Percentiles rank a stretch among this genome's conserved stretches.
phyloP scores from a whole-genome alignment of 2,797 vertebrate species.

The Pteropus rufus region DNA sequence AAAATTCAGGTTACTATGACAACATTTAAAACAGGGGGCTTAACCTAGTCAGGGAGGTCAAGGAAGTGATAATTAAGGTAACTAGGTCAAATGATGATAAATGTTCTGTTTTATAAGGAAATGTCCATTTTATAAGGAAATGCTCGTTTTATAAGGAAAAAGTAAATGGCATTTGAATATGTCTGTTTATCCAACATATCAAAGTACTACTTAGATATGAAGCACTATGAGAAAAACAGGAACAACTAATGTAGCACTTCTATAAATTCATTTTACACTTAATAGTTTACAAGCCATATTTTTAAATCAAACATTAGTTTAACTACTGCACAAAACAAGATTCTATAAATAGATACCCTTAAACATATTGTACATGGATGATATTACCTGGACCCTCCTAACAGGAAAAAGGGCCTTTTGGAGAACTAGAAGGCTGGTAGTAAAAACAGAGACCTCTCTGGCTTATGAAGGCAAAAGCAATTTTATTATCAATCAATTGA shows the following conservation, averaged over 20 bases:
- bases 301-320: not conserved
- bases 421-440: not conserved
- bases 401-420: not conserved
- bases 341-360: not conserved
- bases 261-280: not conserved
- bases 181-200: not conserved
- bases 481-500: not conserved
- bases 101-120: not conserved
- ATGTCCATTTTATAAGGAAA: not conserved
- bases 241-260: not conserved
- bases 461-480: not conserved
- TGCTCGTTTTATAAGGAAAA: not conserved
- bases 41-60: not conserved
- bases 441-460: not conserved
- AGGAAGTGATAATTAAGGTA: conserved; percentile 17
- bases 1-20: conserved; percentile 35
- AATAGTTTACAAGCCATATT: not conserved
- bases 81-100: not conserved
- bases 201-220: not conserved
- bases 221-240: not conserved
- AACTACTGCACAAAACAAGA: not conserved
- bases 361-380: not conserved
- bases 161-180: not conserved
- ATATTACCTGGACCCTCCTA: not conserved
- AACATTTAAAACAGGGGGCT: conserved; percentile 42